Base-by-base conservation (phyloP, 2,888 invertebrate species). In the Corythucha ciliata region DNA sequence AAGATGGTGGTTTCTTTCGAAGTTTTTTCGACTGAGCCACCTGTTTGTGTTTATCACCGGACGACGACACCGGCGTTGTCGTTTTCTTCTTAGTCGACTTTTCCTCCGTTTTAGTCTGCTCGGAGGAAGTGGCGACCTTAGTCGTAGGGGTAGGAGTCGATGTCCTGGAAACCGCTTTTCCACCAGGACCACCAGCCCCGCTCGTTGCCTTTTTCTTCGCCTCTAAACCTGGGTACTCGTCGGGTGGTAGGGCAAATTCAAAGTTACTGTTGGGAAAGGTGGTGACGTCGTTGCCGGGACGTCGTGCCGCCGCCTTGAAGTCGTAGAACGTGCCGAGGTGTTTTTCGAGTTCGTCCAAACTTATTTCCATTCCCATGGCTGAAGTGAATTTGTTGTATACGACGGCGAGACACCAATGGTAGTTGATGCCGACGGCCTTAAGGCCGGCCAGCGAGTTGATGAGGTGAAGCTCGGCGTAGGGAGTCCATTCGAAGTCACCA, bases 401-500 rank as follows among this genome's bases (percentile, higher is more conserved):
- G 3, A 40, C 40, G 21, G 25, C 27, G 39, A 48, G 37, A 24
- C 48, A 37, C 10, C 37, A 48, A 2, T 21, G 48, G 21, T 48
- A 48, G 29, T 40, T 48, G 48, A 33, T 25, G 10, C 48, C 48
- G 18, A 48, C 40, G n/a, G 48, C 39, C 4, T 40, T 27, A 14
- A 48, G 20, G 2, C 48, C 48, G 12, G 48, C 48, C 3, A 48
- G 29, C 14, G 48, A 39, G 18, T 48, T 48, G 27, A 48, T 37
- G 5, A 48, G 40, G 18, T 39, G 27, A n/a, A 48, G 39, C 14
- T 48, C 48, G 3, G 40, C 39, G 27, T 48, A 48, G 3, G 39
- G 20, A 8, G 39, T 26, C 48, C 48, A 48, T n/a, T 39, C 40
- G 14, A 48, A 29, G 14, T 48, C 48, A 10, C 40, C 48, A 22